Conservation (phyloP, 2,113 vertebrate species). For the Nothobranchius kuhntae region DNA sequence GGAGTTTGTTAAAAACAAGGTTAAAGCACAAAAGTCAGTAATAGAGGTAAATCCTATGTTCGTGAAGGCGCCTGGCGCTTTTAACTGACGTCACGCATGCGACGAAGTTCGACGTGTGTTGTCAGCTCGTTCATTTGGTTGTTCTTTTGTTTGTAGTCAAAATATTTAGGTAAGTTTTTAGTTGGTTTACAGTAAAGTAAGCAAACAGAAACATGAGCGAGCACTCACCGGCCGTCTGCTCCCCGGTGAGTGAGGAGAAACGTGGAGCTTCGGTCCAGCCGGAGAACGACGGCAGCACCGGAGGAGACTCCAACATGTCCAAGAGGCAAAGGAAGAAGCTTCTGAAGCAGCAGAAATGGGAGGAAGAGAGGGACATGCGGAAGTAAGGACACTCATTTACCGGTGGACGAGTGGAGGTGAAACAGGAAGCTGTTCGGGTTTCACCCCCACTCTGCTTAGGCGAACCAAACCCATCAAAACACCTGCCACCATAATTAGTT, state of each 20-base stretch:
- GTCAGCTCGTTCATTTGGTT: no score
- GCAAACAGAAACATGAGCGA: neutral
- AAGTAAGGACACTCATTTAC: slow-evolving; percentile 79
- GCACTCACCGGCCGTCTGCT: neutral
- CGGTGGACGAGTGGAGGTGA: no score
- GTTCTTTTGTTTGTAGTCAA: no score
- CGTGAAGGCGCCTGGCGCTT: slow-evolving; percentile 22
- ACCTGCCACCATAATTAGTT: no score
- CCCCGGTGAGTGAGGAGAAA: slow-evolving; percentile 25
- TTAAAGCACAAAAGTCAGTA: no score
- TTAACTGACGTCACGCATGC: slow-evolving; percentile 37
- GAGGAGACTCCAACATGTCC: slow-evolving; percentile 72
- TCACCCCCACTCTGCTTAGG: no score
- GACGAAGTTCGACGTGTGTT: neutral
- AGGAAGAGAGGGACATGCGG: slow-evolving; percentile 89
- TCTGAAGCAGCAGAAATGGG: slow-evolving; percentile 92
- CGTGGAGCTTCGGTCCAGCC: neutral
- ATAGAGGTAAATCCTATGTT: neutral
- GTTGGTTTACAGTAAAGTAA: no score
- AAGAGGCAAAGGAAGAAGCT: slow-evolving; percentile 92
- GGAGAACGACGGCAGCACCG: neutral
- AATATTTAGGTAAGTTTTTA: no score
- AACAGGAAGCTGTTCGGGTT: no score
- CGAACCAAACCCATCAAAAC: no score
- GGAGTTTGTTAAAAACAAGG: no score